Conservation (phyloP, 2,113 vertebrate genomes). For the Heteronetta atricapilla region DNA sequence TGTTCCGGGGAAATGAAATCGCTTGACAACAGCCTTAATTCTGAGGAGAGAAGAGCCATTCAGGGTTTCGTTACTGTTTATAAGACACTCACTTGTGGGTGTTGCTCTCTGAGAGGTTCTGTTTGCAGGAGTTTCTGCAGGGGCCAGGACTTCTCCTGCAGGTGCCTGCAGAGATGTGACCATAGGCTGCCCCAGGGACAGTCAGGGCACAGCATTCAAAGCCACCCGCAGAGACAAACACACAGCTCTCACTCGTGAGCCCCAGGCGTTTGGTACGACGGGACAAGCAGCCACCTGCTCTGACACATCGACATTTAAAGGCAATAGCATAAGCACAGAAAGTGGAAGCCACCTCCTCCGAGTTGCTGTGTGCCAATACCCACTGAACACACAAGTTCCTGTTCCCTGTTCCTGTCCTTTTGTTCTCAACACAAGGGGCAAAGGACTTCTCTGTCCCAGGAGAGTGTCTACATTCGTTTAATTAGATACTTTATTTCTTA, state of each 20-base stretch:
- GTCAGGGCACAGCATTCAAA: background rate
- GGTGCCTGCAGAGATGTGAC: background rate
- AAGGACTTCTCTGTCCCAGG: background rate
- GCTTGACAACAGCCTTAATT: background rate
- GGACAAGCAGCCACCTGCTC: background rate
- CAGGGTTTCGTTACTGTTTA: background rate
- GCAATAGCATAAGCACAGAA: background rate
- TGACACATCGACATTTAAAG: background rate
- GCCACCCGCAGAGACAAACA: background rate
- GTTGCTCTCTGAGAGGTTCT: background rate
- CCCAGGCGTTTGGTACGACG: background rate
- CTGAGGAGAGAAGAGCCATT: background rate
- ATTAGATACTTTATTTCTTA: background rate
- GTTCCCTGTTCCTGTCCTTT: background rate
- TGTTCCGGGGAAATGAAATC: slow-evolving; percentile 28
- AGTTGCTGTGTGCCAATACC: background rate
- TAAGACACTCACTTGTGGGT: accelerated
- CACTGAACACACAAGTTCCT: background rate
- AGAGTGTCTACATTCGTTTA: background rate
- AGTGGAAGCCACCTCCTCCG: background rate
- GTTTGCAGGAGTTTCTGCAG: background rate
- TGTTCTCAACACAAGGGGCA: background rate
- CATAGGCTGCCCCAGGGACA: background rate
- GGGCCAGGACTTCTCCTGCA: background rate
- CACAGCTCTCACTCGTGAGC: background rate